Evolutionary conservation across 2,797 vertebrate species (phyloP).

Genomic region (Sebastes nivosus): DNA sequence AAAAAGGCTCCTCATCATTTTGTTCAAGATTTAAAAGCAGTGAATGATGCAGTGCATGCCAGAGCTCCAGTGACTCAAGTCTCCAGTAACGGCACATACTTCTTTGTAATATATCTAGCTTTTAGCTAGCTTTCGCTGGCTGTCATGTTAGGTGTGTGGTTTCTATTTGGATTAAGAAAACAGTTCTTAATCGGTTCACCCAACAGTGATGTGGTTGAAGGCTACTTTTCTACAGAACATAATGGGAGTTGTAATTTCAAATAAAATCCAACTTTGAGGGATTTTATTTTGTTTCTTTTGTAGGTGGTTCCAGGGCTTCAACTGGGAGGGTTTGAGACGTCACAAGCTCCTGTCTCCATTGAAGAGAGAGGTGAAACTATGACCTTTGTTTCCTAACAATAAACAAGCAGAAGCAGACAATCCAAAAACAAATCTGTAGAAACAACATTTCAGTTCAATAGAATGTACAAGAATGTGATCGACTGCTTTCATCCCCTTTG

Average conservation of each 20-base stretch:
- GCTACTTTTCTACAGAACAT: neutral
- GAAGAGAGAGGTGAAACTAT: conserved; percentile 77
- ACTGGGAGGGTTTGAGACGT: conserved; percentile 83
- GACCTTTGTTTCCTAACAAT: neutral
- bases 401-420: neutral
- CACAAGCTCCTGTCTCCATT: conserved; percentile 79
- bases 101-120: too few relatives aligned
- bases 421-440: neutral
- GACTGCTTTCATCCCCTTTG: neutral
- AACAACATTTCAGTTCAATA: neutral
- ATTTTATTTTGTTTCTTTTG: neutral
- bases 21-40: neutral
- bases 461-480: neutral
- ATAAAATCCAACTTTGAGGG: neutral
- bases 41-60: neutral
- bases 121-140: too few relatives aligned
- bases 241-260: neutral
- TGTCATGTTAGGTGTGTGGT: neutral
- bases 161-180: neutral
- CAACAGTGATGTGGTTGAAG: neutral
- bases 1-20: neutral
- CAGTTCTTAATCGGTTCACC: neutral
- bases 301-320: conserved; percentile 87
- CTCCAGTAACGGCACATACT: too few relatives aligned
- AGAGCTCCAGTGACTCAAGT: neutral